Percentiles rank a stretch among this genome's conserved stretches.
phyloP scores from a whole-genome alignment of 2,888 invertebrate genomes.

The Petrolisthes manimaculis region DNA sequence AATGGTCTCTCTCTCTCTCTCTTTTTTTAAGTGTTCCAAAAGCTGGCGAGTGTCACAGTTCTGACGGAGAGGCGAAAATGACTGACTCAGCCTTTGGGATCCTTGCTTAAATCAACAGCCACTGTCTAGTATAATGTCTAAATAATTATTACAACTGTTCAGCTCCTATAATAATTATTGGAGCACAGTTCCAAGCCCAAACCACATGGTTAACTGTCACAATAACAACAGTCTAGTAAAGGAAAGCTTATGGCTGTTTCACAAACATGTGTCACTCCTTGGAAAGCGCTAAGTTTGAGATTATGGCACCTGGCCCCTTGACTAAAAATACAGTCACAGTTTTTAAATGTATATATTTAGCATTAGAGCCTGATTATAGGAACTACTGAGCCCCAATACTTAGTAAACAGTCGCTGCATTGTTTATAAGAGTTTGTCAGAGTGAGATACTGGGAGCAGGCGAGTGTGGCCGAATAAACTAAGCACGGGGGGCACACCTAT shows the following conservation, averaged over 20 bases:
- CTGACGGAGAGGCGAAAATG: conserved; percentile 21
- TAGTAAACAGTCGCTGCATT: conserved; percentile 59
- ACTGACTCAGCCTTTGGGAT: conserved; percentile 27
- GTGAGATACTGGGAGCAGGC: conserved; percentile 54
- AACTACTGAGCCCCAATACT: conserved; percentile 42
- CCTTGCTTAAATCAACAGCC: conserved; percentile 36
- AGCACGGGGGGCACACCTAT: conserved; percentile 70
- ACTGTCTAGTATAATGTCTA: conserved; percentile 28
- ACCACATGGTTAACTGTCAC: conserved; percentile 38
- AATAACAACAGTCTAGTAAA: conserved; percentile 45
- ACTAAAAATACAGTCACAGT: conserved; percentile 45
- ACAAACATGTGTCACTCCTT: conserved; percentile 55
- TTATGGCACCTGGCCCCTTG: conserved; percentile 35
- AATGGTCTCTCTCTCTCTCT: conserved; percentile 43
- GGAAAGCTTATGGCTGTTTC: conserved; percentile 43
- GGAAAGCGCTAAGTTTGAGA: conserved; percentile 47
- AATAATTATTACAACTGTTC: conserved; percentile 24
- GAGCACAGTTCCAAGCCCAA: conserved; percentile 39
- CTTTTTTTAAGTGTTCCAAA: conserved; percentile 29
- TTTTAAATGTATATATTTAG: conserved; percentile 14
- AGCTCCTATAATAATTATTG: conserved; percentile 30
- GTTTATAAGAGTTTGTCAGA: conserved; percentile 50
- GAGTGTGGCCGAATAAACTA: conserved; percentile 59
- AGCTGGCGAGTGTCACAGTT: conserved; percentile 32
- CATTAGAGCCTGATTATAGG: conserved; percentile 43